phyloP scores from a whole-genome alignment of 2,113 vertebrate genomes.

The Hippocampus guttulatus region DNA sequence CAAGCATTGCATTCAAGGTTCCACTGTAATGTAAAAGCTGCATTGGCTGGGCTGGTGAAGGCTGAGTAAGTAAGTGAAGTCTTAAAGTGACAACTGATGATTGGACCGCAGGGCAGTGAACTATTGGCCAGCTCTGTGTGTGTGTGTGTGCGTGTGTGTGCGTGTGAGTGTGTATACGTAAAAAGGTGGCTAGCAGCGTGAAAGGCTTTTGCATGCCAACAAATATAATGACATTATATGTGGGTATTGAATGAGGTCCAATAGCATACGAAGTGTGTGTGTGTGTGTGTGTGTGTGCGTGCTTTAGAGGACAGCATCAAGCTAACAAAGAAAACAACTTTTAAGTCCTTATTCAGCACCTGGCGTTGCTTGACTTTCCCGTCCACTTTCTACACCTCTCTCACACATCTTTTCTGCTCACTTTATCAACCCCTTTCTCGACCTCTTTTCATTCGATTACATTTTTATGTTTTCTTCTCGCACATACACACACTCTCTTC shows the following conservation, averaged over 20 bases:
- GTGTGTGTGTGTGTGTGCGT: not conserved
- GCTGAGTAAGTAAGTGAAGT: conserved; percentile 35
- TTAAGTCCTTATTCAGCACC: conserved; percentile 52
- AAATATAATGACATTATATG: conserved; percentile 57
- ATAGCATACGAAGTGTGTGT: conserved; percentile 32
- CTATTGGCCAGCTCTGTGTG: conserved; percentile 42
- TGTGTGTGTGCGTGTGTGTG: conserved; percentile 23
- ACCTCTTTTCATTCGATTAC: conserved; percentile 34
- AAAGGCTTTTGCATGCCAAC: conserved; percentile 42
- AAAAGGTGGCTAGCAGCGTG: conserved; percentile 36
- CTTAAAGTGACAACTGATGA: conserved; percentile 64
- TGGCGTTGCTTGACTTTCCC: conserved; percentile 14
- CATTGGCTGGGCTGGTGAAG: conserved; percentile 49
- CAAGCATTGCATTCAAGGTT: not conserved
- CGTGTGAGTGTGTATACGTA: conserved; percentile 19
- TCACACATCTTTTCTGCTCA: conserved; percentile 1
- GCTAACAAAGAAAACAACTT: conserved; percentile 45
- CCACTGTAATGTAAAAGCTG: conserved; percentile 27
- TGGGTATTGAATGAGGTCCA: conserved; percentile 46
- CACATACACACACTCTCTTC: not conserved
- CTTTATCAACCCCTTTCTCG: conserved; percentile 34
- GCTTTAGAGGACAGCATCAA: conserved; percentile 41
- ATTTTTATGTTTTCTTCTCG: conserved; percentile 36
- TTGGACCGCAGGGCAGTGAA: conserved; percentile 46
- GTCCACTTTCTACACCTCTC: conserved; percentile 5